These are phyloP conservation scores for Cuniculus paca DNA, from an alignment of 2,797 vertebrate species.

Conservation along the genomic window DNA sequence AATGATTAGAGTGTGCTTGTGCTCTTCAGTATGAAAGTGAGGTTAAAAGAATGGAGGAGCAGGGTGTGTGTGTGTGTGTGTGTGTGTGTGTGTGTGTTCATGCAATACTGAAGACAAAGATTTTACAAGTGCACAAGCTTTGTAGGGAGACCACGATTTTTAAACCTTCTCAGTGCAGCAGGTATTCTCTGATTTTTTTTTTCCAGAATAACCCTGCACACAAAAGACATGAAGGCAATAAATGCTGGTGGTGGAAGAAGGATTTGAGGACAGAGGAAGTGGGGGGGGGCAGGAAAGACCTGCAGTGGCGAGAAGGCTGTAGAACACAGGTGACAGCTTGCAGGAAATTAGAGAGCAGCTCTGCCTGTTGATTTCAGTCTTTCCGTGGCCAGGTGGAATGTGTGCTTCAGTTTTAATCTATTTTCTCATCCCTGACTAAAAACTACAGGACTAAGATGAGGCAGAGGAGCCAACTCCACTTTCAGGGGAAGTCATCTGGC, in stretches of 20 bases:
- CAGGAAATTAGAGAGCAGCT: constrained; percentile 12
- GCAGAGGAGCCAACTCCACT: not conserved
- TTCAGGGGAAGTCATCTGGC: not conserved
- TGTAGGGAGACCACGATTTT: constrained; percentile 3
- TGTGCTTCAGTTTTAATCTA: constrained; percentile 14
- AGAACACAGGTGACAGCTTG: not conserved
- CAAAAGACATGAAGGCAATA: not conserved
- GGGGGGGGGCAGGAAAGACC: not conserved
- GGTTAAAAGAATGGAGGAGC: not conserved
- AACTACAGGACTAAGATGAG: not conserved
- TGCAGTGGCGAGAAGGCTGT: not conserved
- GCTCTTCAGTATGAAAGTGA: not conserved
- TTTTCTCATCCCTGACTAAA: constrained; percentile 51
- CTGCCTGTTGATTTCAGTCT: constrained; percentile 5
- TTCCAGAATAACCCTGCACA: not conserved
- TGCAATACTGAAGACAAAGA: not conserved
- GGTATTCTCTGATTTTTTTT: not conserved
- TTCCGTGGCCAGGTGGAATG: not conserved
- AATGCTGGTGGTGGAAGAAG: not conserved
- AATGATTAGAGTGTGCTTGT: not conserved
- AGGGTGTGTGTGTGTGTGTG: not conserved
- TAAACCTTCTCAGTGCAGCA: not conserved
- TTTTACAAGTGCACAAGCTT: not conserved
- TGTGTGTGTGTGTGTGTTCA: not conserved
- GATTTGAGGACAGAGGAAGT: not conserved